A percentile compares a stretch with the other conserved stretches of the same genome.
These are phyloP conservation scores for Halyomorpha halys DNA, from an alignment of 1,140 invertebrate species.

Conservation along the genomic window DNA sequence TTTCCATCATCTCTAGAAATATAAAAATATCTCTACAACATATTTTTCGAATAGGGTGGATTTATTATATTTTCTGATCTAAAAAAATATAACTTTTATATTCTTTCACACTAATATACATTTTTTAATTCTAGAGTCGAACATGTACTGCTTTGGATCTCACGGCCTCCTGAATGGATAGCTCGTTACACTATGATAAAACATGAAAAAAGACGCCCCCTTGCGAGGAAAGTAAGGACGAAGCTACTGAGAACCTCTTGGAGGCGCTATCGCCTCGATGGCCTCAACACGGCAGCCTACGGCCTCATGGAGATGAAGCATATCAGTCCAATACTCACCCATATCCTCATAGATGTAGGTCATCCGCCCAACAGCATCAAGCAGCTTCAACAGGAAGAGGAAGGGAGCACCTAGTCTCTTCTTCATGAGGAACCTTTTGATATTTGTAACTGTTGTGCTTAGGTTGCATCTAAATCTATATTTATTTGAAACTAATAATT, in stretches of 20 bases:
- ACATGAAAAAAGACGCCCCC: constrained; percentile 39
- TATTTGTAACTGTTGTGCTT: too few relatives aligned
- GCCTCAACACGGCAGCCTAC: constrained; percentile 42
- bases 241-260: constrained; percentile 40
- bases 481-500: too few relatives aligned
- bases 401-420: not conserved
- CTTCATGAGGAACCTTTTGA: too few relatives aligned
- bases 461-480: too few relatives aligned
- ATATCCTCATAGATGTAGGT: constrained; percentile 41
- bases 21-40: too few relatives aligned
- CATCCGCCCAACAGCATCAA: constrained; percentile 35
- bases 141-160: constrained; percentile 37
- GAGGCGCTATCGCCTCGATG: constrained; percentile 41
- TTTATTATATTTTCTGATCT: too few relatives aligned
- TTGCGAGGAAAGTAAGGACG: constrained; percentile 36
- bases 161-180: constrained; percentile 38
- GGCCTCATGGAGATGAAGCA: constrained; percentile 33
- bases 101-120: not conserved
- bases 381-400: constrained; percentile 36
- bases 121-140: constrained; percentile 34
- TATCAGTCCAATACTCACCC: constrained; percentile 37
- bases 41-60: too few relatives aligned
- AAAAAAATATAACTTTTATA: not conserved
- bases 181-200: constrained; percentile 45
- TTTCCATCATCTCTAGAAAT: too few relatives aligned